Evolutionary conservation across 2,888 invertebrate species (phyloP).

Genomic region (Liopterus haemorrhoidalis): DNA sequence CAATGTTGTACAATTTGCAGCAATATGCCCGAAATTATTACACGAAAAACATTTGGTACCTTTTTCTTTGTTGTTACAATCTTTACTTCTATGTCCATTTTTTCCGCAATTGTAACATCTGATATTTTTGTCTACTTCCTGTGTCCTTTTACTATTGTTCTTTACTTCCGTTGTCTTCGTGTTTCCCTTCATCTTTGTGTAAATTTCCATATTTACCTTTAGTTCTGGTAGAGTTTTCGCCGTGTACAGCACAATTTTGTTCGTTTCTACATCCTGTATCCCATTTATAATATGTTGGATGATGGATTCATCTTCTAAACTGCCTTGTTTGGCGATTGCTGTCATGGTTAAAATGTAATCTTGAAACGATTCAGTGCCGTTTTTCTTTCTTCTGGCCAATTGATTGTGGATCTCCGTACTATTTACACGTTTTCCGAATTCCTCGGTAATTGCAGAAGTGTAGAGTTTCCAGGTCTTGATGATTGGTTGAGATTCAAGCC

Average conservation of each 20-base stretch:
- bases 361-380: slow-evolving; percentile 33
- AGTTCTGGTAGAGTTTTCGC: slow-evolving; percentile 12
- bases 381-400: slow-evolving; percentile 29
- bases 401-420: slow-evolving; percentile 1
- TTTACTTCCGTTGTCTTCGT: too few species aligned
- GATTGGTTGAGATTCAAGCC: too few species aligned
- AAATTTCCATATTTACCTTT: slow-evolving; percentile 20
- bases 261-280: slow-evolving; percentile 26
- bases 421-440: too few species aligned
- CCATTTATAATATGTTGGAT: slow-evolving; percentile 39
- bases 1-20: slow-evolving; percentile 14
- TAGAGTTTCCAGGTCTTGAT: too few species aligned
- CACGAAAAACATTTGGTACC: slow-evolving; percentile 36
- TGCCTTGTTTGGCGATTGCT: slow-evolving; percentile 35
- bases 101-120: slow-evolving; percentile 25
- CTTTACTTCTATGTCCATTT: slow-evolving; percentile 17
- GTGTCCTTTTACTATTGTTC: too few species aligned
- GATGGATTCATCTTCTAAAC: slow-evolving; percentile 34
- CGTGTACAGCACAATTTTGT: slow-evolving; percentile 20
- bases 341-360: slow-evolving; percentile 38
- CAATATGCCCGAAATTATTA: slow-evolving; percentile 32
- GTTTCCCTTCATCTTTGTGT: slow-evolving; percentile 20
- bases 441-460: too few species aligned
- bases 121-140: too few species aligned
- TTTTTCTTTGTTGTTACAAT: slow-evolving; percentile 27